These are phyloP conservation scores for Actinemys pallida DNA, from an alignment of 2,113 vertebrate species.

Conservation along the genomic window DNA sequence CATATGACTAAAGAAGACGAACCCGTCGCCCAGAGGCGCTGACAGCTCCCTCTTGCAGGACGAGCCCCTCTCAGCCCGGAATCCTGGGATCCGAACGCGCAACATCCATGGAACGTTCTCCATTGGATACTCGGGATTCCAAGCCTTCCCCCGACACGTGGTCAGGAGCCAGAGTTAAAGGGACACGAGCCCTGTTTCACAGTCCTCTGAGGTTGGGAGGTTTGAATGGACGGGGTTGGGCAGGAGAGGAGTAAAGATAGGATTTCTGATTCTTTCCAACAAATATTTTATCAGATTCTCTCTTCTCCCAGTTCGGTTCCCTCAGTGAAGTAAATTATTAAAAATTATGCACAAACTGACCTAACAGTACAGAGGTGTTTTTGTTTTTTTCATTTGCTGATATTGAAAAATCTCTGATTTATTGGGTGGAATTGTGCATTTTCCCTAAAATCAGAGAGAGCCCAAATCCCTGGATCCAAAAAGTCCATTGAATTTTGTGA, in stretches of 20 bases:
- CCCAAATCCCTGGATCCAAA: rapidly evolving
- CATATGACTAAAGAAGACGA: conserved; percentile 23
- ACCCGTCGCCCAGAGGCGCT: neutral
- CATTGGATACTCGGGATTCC: neutral
- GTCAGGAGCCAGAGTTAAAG: conserved; percentile 27
- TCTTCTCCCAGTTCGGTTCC: no score
- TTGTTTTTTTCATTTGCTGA: no score
- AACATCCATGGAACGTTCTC: conserved; percentile 2
- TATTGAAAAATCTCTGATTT: rapidly evolving
- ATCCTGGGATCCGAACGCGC: neutral
- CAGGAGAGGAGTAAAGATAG: rapidly evolving
- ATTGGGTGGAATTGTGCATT: rapidly evolving
- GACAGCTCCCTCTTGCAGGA: conserved; percentile 41
- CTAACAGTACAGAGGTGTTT: neutral
- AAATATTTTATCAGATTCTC: rapidly evolving
- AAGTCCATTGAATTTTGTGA: rapidly evolving
- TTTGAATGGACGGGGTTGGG: neutral
- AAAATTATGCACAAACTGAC: neutral
- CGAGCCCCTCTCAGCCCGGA: conserved; percentile 9
- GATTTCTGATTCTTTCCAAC: neutral
- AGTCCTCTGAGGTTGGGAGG: neutral
- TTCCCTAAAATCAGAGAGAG: rapidly evolving
- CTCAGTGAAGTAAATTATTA: neutral
- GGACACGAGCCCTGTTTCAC: rapidly evolving
- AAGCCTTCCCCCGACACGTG: conserved; percentile 18